These are phyloP conservation scores for Lytechinus variegatus DNA, from an alignment of 35 echinoderm and acorn worm genomes.

Conservation along the genomic window DNA sequence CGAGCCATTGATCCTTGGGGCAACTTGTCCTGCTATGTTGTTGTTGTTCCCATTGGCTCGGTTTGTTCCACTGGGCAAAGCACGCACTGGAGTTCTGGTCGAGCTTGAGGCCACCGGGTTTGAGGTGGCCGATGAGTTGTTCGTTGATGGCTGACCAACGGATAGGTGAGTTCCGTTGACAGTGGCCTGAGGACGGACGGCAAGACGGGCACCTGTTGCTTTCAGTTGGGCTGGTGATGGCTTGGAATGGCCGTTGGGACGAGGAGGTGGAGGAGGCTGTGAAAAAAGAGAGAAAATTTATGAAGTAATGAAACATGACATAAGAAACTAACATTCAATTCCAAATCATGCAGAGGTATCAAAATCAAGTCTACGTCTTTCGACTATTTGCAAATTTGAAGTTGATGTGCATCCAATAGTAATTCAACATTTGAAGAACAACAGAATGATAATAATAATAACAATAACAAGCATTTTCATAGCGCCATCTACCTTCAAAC, in stretches of 20 bases:
- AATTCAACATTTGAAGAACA: too few relatives aligned
- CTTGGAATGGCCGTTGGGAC: constrained; percentile 29
- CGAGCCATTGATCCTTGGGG: neutral
- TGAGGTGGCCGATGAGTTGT: neutral
- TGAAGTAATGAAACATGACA: too few relatives aligned
- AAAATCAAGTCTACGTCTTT: too few relatives aligned
- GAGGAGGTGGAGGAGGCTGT: constrained; percentile 34
- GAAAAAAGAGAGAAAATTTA: neutral
- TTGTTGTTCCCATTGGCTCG: constrained; percentile 15
- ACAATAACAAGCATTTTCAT: too few relatives aligned
- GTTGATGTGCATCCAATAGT: too few relatives aligned
- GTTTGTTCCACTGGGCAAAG: neutral
- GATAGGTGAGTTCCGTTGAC: constrained; percentile 15
- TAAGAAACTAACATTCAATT: too few relatives aligned
- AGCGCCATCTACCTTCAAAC: too few relatives aligned
- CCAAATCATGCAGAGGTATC: too few relatives aligned
- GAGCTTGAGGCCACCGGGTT: neutral
- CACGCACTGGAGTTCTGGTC: neutral
- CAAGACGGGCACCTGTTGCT: constrained; percentile 31
- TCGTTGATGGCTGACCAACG: neutral
- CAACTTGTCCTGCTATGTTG: constrained; percentile 25
- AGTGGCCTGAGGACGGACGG: neutral
- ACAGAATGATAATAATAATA: too few relatives aligned
- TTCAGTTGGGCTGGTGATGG: constrained; percentile 27
- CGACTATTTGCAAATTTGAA: too few relatives aligned